These are phyloP conservation scores for Drosophila nr. fundita DNA, from an alignment of 2,888 invertebrate genomes.

Conservation along the genomic window DNA sequence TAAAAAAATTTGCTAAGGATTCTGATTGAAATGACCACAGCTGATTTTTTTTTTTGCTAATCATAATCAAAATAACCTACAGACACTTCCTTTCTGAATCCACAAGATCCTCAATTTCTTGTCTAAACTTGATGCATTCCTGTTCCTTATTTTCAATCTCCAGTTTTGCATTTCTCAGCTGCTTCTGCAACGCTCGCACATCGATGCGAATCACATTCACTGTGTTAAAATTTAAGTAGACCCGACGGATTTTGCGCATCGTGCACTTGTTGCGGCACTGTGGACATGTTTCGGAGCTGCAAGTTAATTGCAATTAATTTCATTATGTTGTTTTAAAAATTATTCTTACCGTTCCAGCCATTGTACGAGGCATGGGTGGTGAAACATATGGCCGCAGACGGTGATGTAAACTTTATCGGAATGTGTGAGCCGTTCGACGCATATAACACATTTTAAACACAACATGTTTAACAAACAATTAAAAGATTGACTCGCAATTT, in stretches of 20 bases:
- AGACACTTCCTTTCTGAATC: constrained; percentile 81
- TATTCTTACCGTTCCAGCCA: constrained; percentile 89
- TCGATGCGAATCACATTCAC: no score
- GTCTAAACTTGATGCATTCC: constrained; percentile 73
- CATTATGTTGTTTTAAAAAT: not conserved
- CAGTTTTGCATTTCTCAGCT: constrained; percentile 88
- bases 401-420: constrained; percentile 88
- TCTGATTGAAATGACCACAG: not conserved
- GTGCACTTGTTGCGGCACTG: constrained; percentile 90
- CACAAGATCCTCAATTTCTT: constrained; percentile 73
- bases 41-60: not conserved
- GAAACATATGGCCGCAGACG: constrained; percentile 90
- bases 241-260: constrained; percentile 87
- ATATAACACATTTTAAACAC: constrained; percentile 89
- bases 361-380: constrained; percentile 87
- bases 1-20: not conserved
- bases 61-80: constrained; percentile 57
- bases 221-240: no score
- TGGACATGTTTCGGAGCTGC: constrained; percentile 90
- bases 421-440: constrained; percentile 88
- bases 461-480: constrained; percentile 83
- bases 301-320: constrained; percentile 15
- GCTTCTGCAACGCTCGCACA: constrained; percentile 87
- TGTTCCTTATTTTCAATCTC: constrained; percentile 86
- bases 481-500: not conserved